These are phyloP conservation scores for Falco biarmicus DNA, from an alignment of 2,797 vertebrate genomes.

Conservation along the genomic window DNA sequence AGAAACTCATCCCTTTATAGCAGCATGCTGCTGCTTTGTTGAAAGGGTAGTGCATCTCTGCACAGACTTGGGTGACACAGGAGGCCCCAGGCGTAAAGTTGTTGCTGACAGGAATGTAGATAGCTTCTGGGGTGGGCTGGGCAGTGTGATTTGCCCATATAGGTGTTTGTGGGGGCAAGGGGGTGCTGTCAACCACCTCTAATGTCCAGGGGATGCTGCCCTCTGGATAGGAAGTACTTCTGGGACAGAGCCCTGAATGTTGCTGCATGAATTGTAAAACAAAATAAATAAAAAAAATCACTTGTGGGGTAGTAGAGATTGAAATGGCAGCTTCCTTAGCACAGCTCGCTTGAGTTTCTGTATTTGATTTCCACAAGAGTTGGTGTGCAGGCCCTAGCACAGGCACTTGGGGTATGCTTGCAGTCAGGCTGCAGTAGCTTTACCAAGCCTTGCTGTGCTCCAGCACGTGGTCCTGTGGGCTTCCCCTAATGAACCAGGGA, in stretches of 20 bases:
- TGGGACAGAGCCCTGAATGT: background rate
- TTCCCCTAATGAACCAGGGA: conserved; percentile 3
- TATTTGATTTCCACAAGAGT: background rate
- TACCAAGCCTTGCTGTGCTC: background rate
- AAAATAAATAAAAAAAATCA: background rate
- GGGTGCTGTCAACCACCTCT: background rate
- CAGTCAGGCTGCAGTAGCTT: background rate
- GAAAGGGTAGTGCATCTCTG: conserved; percentile 33
- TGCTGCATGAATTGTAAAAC: background rate
- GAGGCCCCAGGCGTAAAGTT: background rate
- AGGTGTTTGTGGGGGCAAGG: background rate
- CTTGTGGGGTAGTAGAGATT: background rate
- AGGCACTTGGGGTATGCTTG: background rate
- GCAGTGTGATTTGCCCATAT: background rate
- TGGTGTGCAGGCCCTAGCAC: background rate
- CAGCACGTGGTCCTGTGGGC: background rate
- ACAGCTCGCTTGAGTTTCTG: background rate
- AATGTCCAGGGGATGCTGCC: background rate
- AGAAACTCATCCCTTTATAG: conserved; percentile 70
- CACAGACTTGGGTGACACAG: background rate
- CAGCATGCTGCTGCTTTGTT: conserved; percentile 47
- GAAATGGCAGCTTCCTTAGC: background rate
- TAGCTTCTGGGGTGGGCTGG: background rate
- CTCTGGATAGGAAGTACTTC: background rate
- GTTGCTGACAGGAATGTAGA: background rate